A percentile compares a stretch with the other conserved stretches of the same genome.
Conservation (phyloP, 1,140 invertebrate genomes). For the Pollicipes pollicipes region DNA sequence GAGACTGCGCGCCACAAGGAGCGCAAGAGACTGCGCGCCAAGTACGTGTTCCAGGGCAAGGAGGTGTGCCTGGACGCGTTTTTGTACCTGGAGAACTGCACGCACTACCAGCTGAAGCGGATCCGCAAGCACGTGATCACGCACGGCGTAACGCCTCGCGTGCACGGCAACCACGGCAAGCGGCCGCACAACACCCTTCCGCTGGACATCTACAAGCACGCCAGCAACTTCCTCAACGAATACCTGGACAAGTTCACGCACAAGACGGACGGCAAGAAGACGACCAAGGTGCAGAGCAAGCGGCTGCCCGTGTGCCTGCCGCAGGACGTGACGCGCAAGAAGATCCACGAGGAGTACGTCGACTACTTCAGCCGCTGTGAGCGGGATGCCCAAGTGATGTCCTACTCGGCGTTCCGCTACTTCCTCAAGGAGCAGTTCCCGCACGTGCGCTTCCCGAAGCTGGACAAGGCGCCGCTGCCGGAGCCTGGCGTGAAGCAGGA, state of each 20-base stretch:
- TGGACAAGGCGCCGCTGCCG: constrained; percentile 17
- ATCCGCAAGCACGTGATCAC: constrained; percentile 58
- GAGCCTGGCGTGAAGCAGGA: neutral
- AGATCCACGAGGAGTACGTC: constrained; percentile 49
- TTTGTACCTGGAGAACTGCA: constrained; percentile 58
- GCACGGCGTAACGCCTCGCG: constrained; percentile 51
- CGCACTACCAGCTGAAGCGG: constrained; percentile 55
- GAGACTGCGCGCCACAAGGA: constrained; percentile 51
- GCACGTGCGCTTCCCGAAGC: constrained; percentile 44
- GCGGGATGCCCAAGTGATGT: constrained; percentile 39
- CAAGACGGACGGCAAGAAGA: constrained; percentile 17
- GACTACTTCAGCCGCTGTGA: constrained; percentile 40
- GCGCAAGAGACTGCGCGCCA: constrained; percentile 45
- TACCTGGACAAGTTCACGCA: constrained; percentile 38
- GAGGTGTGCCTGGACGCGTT: constrained; percentile 59
- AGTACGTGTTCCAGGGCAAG: constrained; percentile 49
- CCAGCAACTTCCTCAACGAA: constrained; percentile 51
- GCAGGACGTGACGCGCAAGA: constrained; percentile 44
- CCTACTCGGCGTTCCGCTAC: constrained; percentile 55
- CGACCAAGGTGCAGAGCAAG: constrained; percentile 32
- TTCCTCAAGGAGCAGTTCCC: constrained; percentile 66
- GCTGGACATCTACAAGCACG: constrained; percentile 53
- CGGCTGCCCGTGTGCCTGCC: constrained; percentile 40
- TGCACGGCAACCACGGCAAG: constrained; percentile 59
- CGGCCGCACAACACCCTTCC: constrained; percentile 64